These are phyloP conservation scores for Ichneumon xanthorius DNA, from an alignment of 2,888 invertebrate genomes.

Conservation along the genomic window DNA sequence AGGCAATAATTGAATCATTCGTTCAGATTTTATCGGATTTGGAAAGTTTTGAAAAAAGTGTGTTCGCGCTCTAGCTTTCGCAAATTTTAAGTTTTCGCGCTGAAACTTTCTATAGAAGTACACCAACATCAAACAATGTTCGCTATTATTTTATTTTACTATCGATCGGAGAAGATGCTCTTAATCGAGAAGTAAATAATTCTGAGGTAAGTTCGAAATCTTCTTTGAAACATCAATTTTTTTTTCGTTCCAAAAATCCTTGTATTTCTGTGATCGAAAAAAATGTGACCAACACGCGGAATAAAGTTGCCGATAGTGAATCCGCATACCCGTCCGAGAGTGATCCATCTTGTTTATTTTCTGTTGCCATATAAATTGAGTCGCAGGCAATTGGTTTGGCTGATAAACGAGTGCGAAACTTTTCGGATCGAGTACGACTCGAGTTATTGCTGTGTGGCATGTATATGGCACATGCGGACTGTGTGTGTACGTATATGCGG, in stretches of 20 bases:
- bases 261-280: not conserved
- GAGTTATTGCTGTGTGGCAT: conserved; percentile 2
- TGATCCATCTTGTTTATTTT: conserved; percentile 39
- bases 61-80: no score
- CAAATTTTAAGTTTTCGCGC: no score
- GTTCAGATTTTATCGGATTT: no score
- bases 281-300: not conserved
- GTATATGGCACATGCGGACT: not conserved
- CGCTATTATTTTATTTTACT: no score
- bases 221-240: not conserved
- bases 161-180: no score
- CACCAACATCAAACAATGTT: no score
- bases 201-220: not conserved
- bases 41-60: no score
- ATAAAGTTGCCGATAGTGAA: conserved; percentile 7
- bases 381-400: conserved; percentile 40
- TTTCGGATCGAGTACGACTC: conserved; percentile 40
- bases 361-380: conserved; percentile 38
- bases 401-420: conserved; percentile 40
- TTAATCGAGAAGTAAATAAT: no score
- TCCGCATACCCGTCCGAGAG: not conserved
- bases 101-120: no score
- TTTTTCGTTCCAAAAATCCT: not conserved
- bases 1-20: no score
- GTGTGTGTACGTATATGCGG: not conserved